These are phyloP conservation scores for Ptilodon capucinus DNA, from an alignment of 2,888 invertebrate species.

Conservation along the genomic window DNA sequence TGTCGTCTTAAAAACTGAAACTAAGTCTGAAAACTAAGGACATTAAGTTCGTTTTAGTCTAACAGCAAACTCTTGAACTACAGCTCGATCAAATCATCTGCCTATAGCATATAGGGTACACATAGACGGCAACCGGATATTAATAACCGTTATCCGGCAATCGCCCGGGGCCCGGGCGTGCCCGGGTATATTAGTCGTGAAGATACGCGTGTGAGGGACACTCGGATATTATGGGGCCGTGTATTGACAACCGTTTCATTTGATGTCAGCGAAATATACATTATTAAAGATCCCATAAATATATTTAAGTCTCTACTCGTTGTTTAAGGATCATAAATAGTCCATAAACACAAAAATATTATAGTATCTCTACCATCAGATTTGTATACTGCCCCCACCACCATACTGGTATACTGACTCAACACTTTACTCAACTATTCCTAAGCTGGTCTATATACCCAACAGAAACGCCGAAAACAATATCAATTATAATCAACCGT, in stretches of 20 bases:
- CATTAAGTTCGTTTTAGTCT: no score
- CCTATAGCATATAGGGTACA: constrained; percentile 5
- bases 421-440: not conserved
- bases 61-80: no score
- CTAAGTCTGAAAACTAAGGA: no score
- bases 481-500: constrained; percentile 54
- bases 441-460: not conserved
- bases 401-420: not conserved
- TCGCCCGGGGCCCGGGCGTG: constrained; percentile 50
- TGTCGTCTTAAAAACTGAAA: no score
- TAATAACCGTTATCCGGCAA: constrained; percentile 62
- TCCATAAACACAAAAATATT: no score
- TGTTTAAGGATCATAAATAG: no score
- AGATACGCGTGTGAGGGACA: constrained; percentile 23
- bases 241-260: constrained; percentile 29
- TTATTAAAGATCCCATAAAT: no score
- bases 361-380: no score
- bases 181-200: constrained; percentile 41
- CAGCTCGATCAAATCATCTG: constrained; percentile 35
- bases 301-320: no score
- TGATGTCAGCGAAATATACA: constrained; percentile 6
- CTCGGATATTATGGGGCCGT: constrained; percentile 28
- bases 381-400: not conserved
- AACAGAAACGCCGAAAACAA: constrained; percentile 22
- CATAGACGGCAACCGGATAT: constrained; percentile 58